A percentile compares a stretch with the other conserved stretches of the same genome.
Evolutionary conservation across 2,113 vertebrate genomes (phyloP).

Genomic region (Barbus barbus): DNA sequence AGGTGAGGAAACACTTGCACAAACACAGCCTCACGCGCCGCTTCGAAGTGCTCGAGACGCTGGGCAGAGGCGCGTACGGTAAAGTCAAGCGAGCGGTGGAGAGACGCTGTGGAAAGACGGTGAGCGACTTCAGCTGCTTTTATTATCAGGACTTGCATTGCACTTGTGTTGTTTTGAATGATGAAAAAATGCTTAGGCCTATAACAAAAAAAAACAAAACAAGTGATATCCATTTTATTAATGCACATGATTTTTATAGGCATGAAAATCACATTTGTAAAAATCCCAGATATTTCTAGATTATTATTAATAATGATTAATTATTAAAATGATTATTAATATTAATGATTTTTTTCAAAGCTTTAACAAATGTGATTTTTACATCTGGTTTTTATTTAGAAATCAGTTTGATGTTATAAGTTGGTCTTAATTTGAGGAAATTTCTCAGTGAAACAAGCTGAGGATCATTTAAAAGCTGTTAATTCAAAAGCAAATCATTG

Average conservation of each 20-base stretch:
- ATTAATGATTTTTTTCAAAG: too few species aligned
- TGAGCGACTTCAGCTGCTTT: constrained; percentile 58
- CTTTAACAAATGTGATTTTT: too few species aligned
- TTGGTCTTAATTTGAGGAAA: background rate
- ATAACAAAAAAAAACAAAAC: too few species aligned
- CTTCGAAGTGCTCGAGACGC: constrained; percentile 79
- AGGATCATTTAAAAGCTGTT: too few species aligned
- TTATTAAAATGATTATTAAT: too few species aligned
- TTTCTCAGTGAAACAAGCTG: background rate
- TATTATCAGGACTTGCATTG: background rate
- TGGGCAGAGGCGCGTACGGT: constrained; percentile 79
- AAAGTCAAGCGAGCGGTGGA: constrained; percentile 81
- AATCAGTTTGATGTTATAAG: background rate
- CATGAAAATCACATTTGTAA: too few species aligned
- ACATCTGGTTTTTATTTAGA: background rate
- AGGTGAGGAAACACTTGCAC: constrained; percentile 77
- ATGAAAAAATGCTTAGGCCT: background rate
- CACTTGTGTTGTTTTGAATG: background rate
- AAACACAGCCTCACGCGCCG: constrained; percentile 80
- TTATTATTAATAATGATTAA: too few species aligned
- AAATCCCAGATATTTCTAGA: too few species aligned
- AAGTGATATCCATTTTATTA: too few species aligned
- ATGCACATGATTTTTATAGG: too few species aligned
- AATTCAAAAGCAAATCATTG: background rate
- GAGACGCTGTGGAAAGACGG: constrained; percentile 70